Conservation (phyloP, 2,888 invertebrate species). For the Scaeva pyrastri region DNA sequence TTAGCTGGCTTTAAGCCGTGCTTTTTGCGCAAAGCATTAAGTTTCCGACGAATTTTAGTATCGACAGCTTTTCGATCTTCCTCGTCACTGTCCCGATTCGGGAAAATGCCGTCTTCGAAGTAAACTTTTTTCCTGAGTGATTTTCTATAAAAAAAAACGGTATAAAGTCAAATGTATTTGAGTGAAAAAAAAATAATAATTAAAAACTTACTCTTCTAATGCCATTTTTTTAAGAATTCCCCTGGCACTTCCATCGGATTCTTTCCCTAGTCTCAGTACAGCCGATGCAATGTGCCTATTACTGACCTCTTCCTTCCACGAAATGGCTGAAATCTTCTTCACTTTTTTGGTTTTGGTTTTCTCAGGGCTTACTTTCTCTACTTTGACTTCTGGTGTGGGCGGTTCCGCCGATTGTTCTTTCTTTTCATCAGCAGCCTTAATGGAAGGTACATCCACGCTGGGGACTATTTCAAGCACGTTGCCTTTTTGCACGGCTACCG, state of each 20-base stretch:
- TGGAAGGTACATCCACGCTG: conserved; percentile 46
- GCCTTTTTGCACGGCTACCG: conserved; percentile 83
- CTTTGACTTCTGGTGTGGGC: conserved; percentile 46
- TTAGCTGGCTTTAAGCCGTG: conserved; percentile 73
- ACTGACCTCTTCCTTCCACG: conserved; percentile 79
- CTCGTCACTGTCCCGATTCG: conserved; percentile 81
- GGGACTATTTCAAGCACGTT: conserved; percentile 83
- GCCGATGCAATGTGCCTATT: conserved; percentile 78
- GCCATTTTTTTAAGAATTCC: conserved; percentile 77
- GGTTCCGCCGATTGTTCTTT: conserved; percentile 42
- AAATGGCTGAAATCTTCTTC: conserved; percentile 66
- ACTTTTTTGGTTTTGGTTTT: conserved; percentile 65
- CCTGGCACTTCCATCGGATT: conserved; percentile 76
- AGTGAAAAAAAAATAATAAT: not conserved
- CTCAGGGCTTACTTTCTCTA: conserved; percentile 22
- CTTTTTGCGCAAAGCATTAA: conserved; percentile 78
- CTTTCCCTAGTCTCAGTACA: conserved; percentile 78
- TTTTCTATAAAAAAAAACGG: conserved; percentile 77
- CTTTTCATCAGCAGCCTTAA: conserved; percentile 45
- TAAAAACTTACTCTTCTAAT: conserved; percentile 77
- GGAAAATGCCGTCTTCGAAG: conserved; percentile 81
- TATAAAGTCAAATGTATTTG: not conserved
- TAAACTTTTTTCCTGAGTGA: conserved; percentile 80
- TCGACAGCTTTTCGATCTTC: conserved; percentile 80
- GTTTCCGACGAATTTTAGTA: conserved; percentile 78